These are phyloP conservation scores for Porites rus DNA, from an alignment of 92 coral and sea anemone species.

Conservation along the genomic window DNA sequence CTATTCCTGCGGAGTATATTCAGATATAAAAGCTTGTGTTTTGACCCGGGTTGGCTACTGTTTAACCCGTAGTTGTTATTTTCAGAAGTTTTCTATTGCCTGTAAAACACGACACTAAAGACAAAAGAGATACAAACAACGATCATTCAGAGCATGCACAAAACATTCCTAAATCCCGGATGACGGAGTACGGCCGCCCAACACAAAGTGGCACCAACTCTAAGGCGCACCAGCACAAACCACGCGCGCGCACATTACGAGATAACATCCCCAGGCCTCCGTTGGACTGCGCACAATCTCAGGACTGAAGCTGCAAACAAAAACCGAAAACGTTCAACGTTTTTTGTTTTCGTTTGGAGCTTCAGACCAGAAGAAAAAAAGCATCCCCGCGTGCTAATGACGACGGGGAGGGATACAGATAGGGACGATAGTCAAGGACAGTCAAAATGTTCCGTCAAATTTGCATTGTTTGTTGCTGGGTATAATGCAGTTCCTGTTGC, in stretches of 20 bases:
- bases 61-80: too few species aligned
- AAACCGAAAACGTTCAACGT: not conserved
- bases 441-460: not conserved
- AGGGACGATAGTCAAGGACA: not conserved
- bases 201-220: not conserved
- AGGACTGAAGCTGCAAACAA: not conserved
- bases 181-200: not conserved
- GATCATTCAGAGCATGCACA: not conserved
- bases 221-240: not conserved
- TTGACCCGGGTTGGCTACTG: too few species aligned
- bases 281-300: constrained; percentile 1
- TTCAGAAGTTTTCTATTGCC: too few species aligned
- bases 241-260: not conserved
- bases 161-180: not conserved
- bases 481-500: not conserved
- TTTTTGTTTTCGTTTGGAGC: too few species aligned
- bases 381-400: not conserved
- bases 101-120: not conserved
- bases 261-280: not conserved
- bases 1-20: not conserved
- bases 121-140: not conserved
- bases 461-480: not conserved
- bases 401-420: not conserved
- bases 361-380: not conserved
- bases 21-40: too few species aligned